Evolutionary conservation across 2,888 invertebrate genomes (phyloP).

Genomic region (Leptogaster cylindrica): DNA sequence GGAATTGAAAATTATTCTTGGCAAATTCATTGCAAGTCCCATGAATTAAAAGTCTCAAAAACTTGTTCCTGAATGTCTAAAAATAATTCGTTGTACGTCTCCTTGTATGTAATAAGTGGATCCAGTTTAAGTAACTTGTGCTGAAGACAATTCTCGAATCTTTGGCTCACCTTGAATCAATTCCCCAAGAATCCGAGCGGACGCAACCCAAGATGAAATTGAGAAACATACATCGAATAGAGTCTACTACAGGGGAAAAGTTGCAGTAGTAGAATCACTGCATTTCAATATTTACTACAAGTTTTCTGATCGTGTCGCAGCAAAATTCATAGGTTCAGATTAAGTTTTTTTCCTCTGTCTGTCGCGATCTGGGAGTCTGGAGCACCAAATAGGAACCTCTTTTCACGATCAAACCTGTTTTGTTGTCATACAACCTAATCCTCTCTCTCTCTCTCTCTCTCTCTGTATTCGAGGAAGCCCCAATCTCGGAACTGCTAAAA

Average conservation of each 20-base stretch:
- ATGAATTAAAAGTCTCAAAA: neutral
- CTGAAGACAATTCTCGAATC: neutral
- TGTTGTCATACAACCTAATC: neutral
- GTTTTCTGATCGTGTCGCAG: neutral
- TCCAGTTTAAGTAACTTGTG: conserved; percentile 1
- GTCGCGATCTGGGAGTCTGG: neutral
- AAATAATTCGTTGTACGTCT: neutral
- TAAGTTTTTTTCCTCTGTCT: neutral
- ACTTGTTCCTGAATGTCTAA: neutral
- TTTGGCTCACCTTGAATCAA: neutral
- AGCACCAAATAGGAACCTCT: conserved; percentile 3
- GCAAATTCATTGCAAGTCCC: too few species aligned
- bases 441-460: too few species aligned
- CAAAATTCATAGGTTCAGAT: neutral
- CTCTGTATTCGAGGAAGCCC: too few species aligned
- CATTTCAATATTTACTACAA: neutral
- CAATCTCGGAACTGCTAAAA: too few species aligned
- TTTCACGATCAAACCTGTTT: conserved; percentile 22
- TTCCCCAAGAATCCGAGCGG: neutral
- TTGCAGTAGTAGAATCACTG: too few species aligned
- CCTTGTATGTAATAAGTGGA: neutral
- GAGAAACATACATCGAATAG: too few species aligned
- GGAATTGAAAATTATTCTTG: too few species aligned
- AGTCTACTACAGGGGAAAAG: too few species aligned
- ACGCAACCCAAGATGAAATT: neutral